These are phyloP conservation scores for Ceriagrion tenellum DNA, from an alignment of 2,888 invertebrate species.

Conservation along the genomic window DNA sequence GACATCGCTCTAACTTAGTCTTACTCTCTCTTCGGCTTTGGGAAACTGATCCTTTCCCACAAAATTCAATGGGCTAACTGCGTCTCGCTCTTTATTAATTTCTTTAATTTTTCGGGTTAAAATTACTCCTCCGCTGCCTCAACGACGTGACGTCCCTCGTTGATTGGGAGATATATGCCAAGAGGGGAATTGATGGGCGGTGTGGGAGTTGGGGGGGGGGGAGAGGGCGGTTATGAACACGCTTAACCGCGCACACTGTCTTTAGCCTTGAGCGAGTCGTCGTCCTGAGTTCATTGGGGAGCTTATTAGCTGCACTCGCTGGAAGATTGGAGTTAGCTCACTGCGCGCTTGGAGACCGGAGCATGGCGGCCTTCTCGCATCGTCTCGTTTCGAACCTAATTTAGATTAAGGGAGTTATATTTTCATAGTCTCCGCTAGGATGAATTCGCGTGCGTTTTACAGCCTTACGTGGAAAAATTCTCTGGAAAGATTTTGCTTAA, in stretches of 20 bases:
- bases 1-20: not conserved
- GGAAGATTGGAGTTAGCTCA: not conserved
- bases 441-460: too few species aligned
- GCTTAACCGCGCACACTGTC: not conserved
- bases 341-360: not conserved
- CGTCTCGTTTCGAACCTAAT: not conserved
- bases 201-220: not conserved
- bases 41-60: not conserved
- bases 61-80: not conserved
- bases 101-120: not conserved
- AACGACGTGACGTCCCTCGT: slow-evolving; percentile 18
- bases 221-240: not conserved
- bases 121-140: not conserved
- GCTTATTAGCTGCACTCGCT: not conserved
- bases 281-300: not conserved
- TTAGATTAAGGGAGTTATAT: not conserved
- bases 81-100: not conserved
- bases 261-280: slow-evolving; percentile 2
- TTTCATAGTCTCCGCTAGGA: too few species aligned
- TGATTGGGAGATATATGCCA: slow-evolving; percentile 18
- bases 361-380: not conserved
- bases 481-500: too few species aligned
- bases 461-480: too few species aligned
- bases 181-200: too few species aligned
- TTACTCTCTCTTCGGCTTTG: not conserved